These are phyloP conservation scores for Aethina tumida DNA, from an alignment of 1,140 invertebrate genomes.

Conservation along the genomic window DNA sequence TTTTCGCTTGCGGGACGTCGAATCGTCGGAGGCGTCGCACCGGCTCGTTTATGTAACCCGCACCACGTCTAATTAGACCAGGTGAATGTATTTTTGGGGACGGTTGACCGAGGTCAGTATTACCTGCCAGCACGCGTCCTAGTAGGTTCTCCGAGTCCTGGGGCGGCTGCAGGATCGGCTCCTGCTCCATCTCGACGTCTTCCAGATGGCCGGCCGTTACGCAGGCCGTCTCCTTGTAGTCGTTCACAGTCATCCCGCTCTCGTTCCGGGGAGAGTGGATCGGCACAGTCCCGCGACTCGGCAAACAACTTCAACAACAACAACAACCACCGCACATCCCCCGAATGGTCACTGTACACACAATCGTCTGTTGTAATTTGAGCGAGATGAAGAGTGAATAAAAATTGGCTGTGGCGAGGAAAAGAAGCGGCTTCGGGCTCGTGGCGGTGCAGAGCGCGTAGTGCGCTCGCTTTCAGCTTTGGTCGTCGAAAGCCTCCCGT, in stretches of 20 bases:
- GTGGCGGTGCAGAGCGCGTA: slow-evolving; percentile 15
- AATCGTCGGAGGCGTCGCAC: slow-evolving; percentile 9
- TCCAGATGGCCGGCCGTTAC: slow-evolving; percentile 24
- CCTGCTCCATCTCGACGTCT: slow-evolving; percentile 23
- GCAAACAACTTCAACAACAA: not conserved
- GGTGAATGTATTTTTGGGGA: not conserved
- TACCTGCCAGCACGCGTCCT: slow-evolving; percentile 48
- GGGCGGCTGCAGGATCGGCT: slow-evolving; percentile 21
- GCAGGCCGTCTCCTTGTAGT: slow-evolving; percentile 33
- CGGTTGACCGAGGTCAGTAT: slow-evolving; percentile 13
- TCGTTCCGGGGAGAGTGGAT: slow-evolving; percentile 1
- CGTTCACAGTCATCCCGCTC: slow-evolving; percentile 33
- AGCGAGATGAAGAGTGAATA: too few relatives aligned
- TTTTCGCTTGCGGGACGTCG: slow-evolving; percentile 1
- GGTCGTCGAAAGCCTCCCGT: slow-evolving; percentile 14
- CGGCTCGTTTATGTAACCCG: too few relatives aligned
- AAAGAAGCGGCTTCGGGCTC: slow-evolving; percentile 2
- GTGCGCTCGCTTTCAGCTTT: slow-evolving; percentile 13
- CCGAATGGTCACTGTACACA: slow-evolving; percentile 4
- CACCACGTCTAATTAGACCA: slow-evolving; percentile 6
- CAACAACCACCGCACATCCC: not conserved
- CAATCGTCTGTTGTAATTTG: slow-evolving; percentile 9
- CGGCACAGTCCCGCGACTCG: not conserved
- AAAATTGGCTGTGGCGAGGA: slow-evolving; percentile 8
- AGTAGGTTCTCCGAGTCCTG: slow-evolving; percentile 44